phyloP scores from a whole-genome alignment of 2,797 vertebrate genomes.

The Hyperoplus immaculatus region DNA sequence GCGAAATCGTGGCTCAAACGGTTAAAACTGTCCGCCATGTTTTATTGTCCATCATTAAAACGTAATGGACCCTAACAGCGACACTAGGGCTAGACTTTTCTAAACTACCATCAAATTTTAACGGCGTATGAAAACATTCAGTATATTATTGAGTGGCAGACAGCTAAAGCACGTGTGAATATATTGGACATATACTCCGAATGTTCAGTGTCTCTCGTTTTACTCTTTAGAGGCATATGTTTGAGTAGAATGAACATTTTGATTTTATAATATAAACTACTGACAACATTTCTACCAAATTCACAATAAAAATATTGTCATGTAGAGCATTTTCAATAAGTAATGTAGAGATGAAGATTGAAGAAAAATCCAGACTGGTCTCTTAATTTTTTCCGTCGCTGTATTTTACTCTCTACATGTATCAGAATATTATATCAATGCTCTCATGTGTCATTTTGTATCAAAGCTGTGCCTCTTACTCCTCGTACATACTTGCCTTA shows the following conservation, averaged over 20 bases:
- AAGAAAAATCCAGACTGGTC: no score
- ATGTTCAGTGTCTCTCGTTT: neutral
- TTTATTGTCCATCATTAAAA: constrained; percentile 38
- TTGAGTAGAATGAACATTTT: no score
- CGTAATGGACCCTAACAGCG: constrained; percentile 14
- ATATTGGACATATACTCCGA: neutral
- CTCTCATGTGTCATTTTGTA: neutral
- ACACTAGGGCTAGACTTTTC: neutral
- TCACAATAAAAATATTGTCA: no score
- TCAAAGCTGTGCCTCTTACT: neutral
- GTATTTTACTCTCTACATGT: neutral
- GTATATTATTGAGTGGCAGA: neutral
- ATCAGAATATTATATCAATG: neutral
- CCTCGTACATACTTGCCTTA: constrained; percentile 1
- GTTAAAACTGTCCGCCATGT: constrained; percentile 13
- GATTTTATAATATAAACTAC: no score
- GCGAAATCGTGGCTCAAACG: constrained; percentile 1
- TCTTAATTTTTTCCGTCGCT: no score
- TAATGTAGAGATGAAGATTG: no score
- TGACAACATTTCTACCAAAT: no score
- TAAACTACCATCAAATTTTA: constrained; percentile 27
- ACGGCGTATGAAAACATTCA: constrained; percentile 15
- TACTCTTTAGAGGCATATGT: no score
- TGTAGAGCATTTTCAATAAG: no score
- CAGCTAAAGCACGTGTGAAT: constrained; percentile 7